A percentile compares a stretch with the other conserved stretches of the same genome.
Evolutionary conservation across 2,797 vertebrate species (phyloP).

Genomic region (Syngnathus acus): DNA sequence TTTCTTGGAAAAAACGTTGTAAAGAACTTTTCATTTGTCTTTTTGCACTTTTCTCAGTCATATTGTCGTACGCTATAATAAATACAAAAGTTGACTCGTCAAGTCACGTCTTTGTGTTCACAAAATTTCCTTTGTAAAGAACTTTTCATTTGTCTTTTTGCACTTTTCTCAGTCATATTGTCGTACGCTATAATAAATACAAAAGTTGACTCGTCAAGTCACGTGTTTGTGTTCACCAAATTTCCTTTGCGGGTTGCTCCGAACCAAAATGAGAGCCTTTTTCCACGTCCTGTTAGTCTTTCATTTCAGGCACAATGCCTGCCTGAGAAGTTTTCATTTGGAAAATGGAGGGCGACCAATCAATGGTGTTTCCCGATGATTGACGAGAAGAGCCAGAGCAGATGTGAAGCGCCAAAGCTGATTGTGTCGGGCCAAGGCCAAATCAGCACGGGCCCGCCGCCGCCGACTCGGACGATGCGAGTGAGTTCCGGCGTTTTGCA

Average conservation of each 20-base stretch:
- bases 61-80: background rate
- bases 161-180: background rate
- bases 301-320: too few species aligned
- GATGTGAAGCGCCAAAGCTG: background rate
- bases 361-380: background rate
- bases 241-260: too few species aligned
- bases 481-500: slow-evolving; percentile 51
- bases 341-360: background rate
- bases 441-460: too few species aligned
- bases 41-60: background rate
- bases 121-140: background rate
- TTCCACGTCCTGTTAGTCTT: too few species aligned
- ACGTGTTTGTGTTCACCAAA: too few species aligned
- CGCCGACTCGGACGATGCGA: slow-evolving; percentile 78
- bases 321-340: too few species aligned
- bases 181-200: background rate
- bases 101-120: too few species aligned
- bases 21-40: background rate
- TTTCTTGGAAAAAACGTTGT: background rate
- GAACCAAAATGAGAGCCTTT: too few species aligned
- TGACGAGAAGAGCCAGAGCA: background rate
- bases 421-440: background rate
- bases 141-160: background rate
- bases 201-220: background rate
- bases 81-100: background rate